These are phyloP conservation scores for Sander lucioperca DNA, from an alignment of 2,113 vertebrate genomes.

Conservation along the genomic window DNA sequence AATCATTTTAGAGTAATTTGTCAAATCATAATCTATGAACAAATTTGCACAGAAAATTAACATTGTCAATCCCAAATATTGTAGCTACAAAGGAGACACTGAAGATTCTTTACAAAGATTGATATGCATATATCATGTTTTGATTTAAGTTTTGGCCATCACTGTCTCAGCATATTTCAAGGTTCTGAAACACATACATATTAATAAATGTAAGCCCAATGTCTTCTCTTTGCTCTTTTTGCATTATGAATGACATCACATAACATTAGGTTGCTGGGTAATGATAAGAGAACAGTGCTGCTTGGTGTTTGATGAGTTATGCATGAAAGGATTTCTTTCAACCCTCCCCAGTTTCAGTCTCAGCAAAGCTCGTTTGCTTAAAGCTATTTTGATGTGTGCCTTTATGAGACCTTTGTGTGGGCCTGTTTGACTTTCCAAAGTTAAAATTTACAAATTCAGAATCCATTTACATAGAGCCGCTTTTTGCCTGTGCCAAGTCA, in stretches of 20 bases:
- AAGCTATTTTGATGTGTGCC: constrained; percentile 73
- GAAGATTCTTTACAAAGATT: constrained; percentile 63
- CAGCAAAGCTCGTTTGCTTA: constrained; percentile 65
- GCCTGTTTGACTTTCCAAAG: constrained; percentile 69
- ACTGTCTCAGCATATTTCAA: constrained; percentile 67
- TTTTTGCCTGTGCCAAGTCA: constrained; percentile 41
- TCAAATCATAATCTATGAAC: constrained; percentile 31
- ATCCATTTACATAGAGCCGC: constrained; percentile 46
- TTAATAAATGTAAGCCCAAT: constrained; percentile 71
- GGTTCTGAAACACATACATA: constrained; percentile 71
- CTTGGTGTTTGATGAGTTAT: constrained; percentile 78
- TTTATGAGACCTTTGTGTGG: constrained; percentile 74
- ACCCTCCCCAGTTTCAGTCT: constrained; percentile 64
- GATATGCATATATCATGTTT: constrained; percentile 70
- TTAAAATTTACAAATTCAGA: constrained; percentile 60
- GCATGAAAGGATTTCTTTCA: constrained; percentile 78
- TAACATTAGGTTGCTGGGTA: constrained; percentile 75
- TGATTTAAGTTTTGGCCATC: constrained; percentile 58
- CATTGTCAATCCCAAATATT: constrained; percentile 48
- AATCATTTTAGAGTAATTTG: background rate
- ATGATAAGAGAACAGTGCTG: constrained; percentile 78
- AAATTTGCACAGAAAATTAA: constrained; percentile 45
- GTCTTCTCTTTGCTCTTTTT: constrained; percentile 75
- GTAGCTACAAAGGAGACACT: constrained; percentile 47
- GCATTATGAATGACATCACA: constrained; percentile 81